Percentiles rank a stretch among this genome's conserved stretches.
Conservation (phyloP, 2,113 vertebrate genomes). For the Heliornis fulica region DNA sequence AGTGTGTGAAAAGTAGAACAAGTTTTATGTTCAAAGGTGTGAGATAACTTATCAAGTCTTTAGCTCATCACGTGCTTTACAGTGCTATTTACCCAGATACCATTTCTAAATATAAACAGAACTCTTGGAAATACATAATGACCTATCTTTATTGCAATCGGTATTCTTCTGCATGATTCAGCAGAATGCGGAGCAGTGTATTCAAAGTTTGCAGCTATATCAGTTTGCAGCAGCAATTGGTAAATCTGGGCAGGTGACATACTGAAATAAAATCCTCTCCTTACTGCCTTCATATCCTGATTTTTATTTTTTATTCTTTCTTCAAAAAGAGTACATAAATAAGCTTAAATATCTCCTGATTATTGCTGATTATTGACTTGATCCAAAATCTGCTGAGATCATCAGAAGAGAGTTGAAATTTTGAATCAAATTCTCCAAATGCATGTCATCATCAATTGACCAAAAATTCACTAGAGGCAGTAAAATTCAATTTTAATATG, state of each 20-base stretch:
- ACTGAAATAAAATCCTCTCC: not conserved
- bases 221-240: not conserved
- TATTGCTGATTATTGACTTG: not conserved
- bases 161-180: not conserved
- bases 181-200: not conserved
- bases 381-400: not conserved
- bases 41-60: not conserved
- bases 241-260: not conserved
- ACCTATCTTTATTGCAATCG: not conserved
- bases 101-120: not conserved
- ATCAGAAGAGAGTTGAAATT: not conserved
- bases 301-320: not conserved
- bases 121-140: slow-evolving; percentile 5
- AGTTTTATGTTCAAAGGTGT: not conserved
- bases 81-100: slow-evolving; percentile 14
- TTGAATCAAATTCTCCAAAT: not conserved
- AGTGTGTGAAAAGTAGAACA: not conserved
- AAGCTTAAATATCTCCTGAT: not conserved
- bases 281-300: not conserved
- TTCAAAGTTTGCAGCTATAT: not conserved
- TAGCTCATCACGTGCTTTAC: not conserved
- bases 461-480: not conserved
- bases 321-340: not conserved
- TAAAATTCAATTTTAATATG: not conserved
- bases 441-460: not conserved